Evolutionary conservation across 2,797 vertebrate genomes (phyloP), one percentile per base, ranked within the genome.

Genomic region (Petrocephalus schoutedeni): DNA sequence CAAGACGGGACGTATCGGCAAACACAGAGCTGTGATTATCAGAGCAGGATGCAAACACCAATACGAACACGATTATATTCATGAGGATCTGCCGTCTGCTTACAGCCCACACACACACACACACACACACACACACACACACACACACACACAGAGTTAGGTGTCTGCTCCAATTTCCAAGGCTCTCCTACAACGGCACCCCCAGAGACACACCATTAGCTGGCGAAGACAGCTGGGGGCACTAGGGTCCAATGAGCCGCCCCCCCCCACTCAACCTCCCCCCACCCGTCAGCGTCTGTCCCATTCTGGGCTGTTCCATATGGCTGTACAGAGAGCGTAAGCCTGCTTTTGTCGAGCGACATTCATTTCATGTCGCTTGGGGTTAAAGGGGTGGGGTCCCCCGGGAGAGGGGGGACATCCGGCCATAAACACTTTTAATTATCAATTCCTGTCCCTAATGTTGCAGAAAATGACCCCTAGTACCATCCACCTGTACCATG

Each of bases 131-230:
- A 95, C 95, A 93, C 91, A 92, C 91, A 93, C 32, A 85, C 77
- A 80, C 95, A 95, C 94, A 94, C 94, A 95, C 95, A 93, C 91
- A 91, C 90, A 91, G 91, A 92, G 93, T 92, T 89, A 91, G 92
- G 92, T 95, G 95, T 96, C 96, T 96, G 95, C 95, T 96, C 96
- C 95, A 96, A 96, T 96, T 96, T 96, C 94, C 95, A 94, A 95
- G 95, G 94, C 95, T 89, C 94, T 93, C 94, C 92, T 94, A 94
- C 95, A 95, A 95, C 94, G 95, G 95, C 32, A 32, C 95, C 95
- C 95, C 95, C 94, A 93, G 95, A 95, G 96, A 96, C 94, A 92
- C 93, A 95, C 96, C 96, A 96, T 96, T 96, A 96, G 95, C 95
- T 94, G 94, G 92, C 94, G 95, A 94, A 96, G 96, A 96, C 96